Evolutionary conservation across 2,888 invertebrate species (phyloP), one percentile per base, ranked within the genome.

Genomic region (Coelinius sp.): DNA sequence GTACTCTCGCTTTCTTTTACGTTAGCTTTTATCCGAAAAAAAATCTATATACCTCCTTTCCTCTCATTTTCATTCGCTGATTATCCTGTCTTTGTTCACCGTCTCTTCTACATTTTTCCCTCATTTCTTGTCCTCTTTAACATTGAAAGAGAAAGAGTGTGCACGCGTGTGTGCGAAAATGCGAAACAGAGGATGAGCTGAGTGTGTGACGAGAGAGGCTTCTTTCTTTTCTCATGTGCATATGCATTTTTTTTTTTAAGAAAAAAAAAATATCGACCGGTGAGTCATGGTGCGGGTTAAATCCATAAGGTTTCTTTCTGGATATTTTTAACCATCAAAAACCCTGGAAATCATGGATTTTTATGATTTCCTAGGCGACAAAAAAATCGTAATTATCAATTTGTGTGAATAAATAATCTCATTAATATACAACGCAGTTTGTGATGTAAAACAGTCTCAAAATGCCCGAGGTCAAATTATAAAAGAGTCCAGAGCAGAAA

Each of bases 1-100:
- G 73, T 74, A 82, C 85, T 84, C 82, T 84, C 81, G 80, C 83
- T 84, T 83, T 85, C 85, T 80, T 81, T 82, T 70, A 6, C 46
- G 79, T 63, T 73, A 71, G 65, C 49, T 56, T 71, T 53, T 68
- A 67, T 70, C 56, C 62, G 38, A 44, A 68, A 31, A 44, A 56
- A 68, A 68, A 56, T n/a, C n/a, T n/a, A n/a, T n/a, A n/a, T n/a
- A 68, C 35, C 12, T 22, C 52, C 41, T 63, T 31, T n/a, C 31
- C 17, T 25, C 52, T 17, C 56, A 63, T 64, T 31, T 25, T 41
- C 41, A 41, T 67, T 68, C 49, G 24, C 35, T 27, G 14, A 24
- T 25, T 25, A 56, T 56, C 56, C 20, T 12, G 59, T 59, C 59
- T 59, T 72, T 72, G 64, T 69, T 53, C 35, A n/a, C 17, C 65